These are phyloP conservation scores for Chelidonichthys spinosus DNA, from an alignment of 2,797 vertebrate genomes.

Conservation along the genomic window DNA sequence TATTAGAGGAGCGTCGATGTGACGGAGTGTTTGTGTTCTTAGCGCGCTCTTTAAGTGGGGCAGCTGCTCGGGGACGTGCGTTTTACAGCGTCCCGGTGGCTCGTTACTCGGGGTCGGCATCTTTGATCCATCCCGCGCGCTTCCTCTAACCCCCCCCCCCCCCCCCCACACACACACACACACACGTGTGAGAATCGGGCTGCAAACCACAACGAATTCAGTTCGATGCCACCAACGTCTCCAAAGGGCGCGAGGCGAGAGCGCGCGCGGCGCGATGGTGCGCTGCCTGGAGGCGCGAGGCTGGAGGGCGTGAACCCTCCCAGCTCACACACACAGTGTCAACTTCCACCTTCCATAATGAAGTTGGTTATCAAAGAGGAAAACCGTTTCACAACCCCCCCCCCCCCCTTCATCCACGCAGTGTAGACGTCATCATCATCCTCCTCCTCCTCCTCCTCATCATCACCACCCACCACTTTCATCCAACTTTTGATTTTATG, in stretches of 20 bases:
- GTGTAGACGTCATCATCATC: slow-evolving; percentile 37
- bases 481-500: slow-evolving; percentile 33
- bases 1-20: slow-evolving; percentile 1
- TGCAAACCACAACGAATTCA: slow-evolving; percentile 45
- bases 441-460: slow-evolving; percentile 6
- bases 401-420: slow-evolving; percentile 10
- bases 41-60: slow-evolving; percentile 76
- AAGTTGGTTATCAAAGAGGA: slow-evolving; percentile 53
- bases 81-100: slow-evolving; percentile 56
- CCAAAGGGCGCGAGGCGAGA: slow-evolving; percentile 52
- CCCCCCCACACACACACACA: too few species aligned
- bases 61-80: slow-evolving; percentile 77
- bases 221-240: slow-evolving; percentile 55
- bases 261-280: slow-evolving; percentile 52
- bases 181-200: slow-evolving; percentile 47
- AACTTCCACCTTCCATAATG: slow-evolving; percentile 58
- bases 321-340: slow-evolving; percentile 44
- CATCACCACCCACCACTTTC: slow-evolving; percentile 24
- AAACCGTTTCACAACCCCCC: slow-evolving; percentile 20
- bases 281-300: slow-evolving; percentile 54
- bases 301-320: slow-evolving; percentile 45
- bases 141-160: slow-evolving; percentile 73
- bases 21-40: background rate
- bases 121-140: slow-evolving; percentile 81
- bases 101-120: slow-evolving; percentile 55